Conservation (phyloP, 2,888 invertebrate species). For the Ferdinandea cuprea region DNA sequence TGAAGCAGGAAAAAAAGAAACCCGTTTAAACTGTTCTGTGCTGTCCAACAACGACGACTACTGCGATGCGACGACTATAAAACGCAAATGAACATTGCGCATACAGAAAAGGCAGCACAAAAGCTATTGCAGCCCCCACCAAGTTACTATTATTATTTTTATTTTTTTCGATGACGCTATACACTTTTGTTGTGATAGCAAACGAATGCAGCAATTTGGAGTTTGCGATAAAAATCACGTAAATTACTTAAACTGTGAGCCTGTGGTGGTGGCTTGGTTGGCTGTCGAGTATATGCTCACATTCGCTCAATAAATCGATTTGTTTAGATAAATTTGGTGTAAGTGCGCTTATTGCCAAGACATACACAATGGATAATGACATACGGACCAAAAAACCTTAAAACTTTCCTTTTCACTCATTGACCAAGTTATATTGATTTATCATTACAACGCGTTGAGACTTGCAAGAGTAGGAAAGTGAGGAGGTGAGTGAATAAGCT, state of each 20-base stretch:
- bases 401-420: constrained; percentile 48
- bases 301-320: constrained; percentile 67
- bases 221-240: constrained; percentile 42
- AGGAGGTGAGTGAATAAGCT: neutral
- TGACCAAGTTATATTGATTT: constrained; percentile 31
- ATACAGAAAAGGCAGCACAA: constrained; percentile 43
- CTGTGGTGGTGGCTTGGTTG: constrained; percentile 33
- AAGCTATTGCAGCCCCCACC: constrained; percentile 26
- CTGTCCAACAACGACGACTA: constrained; percentile 27
- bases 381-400: neutral
- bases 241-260: constrained; percentile 16
- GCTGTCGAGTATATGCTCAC: constrained; percentile 18
- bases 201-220: constrained; percentile 11
- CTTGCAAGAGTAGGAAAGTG: neutral
- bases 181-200: constrained; percentile 12
- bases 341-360: constrained; percentile 11
- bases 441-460: constrained; percentile 7
- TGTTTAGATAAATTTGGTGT: constrained; percentile 3
- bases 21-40: constrained; percentile 34
- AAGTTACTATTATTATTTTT: too few relatives aligned
- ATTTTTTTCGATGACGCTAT: constrained; percentile 19
- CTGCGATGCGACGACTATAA: constrained; percentile 11
- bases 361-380: constrained; percentile 6
- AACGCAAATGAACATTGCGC: constrained; percentile 43
- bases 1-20: constrained; percentile 25